Conservation (phyloP, 2,888 invertebrate genomes). For the Archaeoteleia sp. region DNA sequence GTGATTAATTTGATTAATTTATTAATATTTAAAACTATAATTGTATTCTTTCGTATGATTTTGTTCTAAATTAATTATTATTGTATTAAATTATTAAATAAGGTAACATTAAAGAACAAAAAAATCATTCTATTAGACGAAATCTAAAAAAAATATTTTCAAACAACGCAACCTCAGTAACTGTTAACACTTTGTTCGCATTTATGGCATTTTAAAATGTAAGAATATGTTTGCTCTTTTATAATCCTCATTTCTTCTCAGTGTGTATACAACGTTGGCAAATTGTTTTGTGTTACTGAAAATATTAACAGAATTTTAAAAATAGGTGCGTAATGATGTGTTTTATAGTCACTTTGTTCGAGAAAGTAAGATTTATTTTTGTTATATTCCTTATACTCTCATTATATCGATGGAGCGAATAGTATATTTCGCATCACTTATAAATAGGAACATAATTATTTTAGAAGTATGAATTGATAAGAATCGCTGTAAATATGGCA, state of each 20-base stretch:
- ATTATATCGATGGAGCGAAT: no score
- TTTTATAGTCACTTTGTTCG: slow-evolving; percentile 27
- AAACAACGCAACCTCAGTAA: no score
- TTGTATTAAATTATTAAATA: no score
- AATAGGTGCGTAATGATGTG: no score
- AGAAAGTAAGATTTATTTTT: slow-evolving; percentile 29
- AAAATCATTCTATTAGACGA: no score
- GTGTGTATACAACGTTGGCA: slow-evolving; percentile 28
- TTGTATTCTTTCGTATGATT: no score
- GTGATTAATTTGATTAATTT: no score
- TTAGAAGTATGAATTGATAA: slow-evolving; percentile 17
- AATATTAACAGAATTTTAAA: no score
- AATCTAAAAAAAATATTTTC: no score
- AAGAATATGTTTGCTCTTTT: slow-evolving; percentile 43
- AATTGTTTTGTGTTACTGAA: slow-evolving; percentile 22
- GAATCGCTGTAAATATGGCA: slow-evolving; percentile 33
- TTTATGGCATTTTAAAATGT: slow-evolving; percentile 38
- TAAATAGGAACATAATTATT: slow-evolving; percentile 10
- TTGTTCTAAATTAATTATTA: no score
- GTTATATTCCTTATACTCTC: slow-evolving; percentile 14
- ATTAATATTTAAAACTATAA: no score
- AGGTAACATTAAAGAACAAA: no score
- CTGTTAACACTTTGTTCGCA: slow-evolving; percentile 37
- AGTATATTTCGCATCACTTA: not conserved
- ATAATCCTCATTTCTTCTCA: slow-evolving; percentile 31